Evolutionary conservation across 2,113 vertebrate genomes (phyloP).

Genomic region (Rhabdomys dilectus): DNA sequence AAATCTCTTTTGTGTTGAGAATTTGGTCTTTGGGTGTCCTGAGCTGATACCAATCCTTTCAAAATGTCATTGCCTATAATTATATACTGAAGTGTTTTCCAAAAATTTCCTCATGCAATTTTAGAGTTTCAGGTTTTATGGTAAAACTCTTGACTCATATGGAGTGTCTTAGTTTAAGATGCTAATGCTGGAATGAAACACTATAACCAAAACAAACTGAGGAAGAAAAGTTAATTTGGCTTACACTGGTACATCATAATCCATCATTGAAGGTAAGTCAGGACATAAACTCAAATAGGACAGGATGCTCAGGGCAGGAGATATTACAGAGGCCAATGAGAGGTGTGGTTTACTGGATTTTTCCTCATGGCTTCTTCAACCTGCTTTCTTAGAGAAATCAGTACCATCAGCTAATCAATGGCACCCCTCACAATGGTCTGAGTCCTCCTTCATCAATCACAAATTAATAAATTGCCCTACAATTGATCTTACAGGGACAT

Average conservation of each 20-base stretch:
- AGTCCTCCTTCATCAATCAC: background rate
- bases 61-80: background rate
- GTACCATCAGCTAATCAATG: background rate
- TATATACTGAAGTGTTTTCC: background rate
- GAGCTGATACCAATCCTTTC: background rate
- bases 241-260: background rate
- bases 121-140: background rate
- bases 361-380: background rate
- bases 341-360: background rate
- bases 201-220: background rate
- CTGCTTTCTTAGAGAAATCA: background rate
- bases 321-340: background rate
- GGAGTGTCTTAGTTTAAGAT: background rate
- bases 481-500: background rate
- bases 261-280: background rate
- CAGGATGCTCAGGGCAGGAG: too few species aligned
- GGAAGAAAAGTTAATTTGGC: background rate
- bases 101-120: background rate
- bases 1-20: background rate
- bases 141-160: background rate
- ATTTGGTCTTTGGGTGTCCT: background rate
- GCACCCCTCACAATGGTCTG: background rate
- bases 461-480: background rate
- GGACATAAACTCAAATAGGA: background rate
- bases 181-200: background rate